phyloP scores from a whole-genome alignment of 2,797 vertebrate genomes.

The Phaenicophaeus curvirostris region DNA sequence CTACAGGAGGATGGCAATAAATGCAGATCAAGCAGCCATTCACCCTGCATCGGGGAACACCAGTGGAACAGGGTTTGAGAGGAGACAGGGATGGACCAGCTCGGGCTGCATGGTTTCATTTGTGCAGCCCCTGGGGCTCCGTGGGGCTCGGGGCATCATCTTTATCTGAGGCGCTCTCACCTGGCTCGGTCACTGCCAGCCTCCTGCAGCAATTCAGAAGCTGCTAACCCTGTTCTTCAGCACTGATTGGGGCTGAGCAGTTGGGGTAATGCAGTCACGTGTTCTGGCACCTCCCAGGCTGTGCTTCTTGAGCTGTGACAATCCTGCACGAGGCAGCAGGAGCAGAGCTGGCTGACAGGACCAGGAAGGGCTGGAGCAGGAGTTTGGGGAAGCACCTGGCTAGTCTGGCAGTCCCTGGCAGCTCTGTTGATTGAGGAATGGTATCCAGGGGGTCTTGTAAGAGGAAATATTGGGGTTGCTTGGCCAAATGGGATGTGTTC shows the following conservation, averaged over 20 bases:
- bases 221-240: neutral
- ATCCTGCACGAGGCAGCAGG: neutral
- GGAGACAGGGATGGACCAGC: neutral
- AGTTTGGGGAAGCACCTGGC: neutral
- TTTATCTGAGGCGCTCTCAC: neutral
- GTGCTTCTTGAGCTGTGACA: neutral
- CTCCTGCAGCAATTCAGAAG: neutral
- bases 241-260: neutral
- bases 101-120: neutral
- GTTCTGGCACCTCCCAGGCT: neutral
- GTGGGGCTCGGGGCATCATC: neutral
- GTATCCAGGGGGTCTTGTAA: neutral
- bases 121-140: neutral
- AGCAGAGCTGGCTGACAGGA: neutral
- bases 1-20: neutral
- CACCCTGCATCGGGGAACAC: neutral
- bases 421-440: neutral
- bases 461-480: neutral
- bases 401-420: neutral
- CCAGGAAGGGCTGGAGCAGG: neutral
- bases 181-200: neutral
- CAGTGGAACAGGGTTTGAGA: neutral
- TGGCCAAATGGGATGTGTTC: neutral
- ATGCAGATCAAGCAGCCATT: neutral
- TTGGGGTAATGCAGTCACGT: fast-evolving